These are phyloP conservation scores for Oconnorella tubifera DNA, from an alignment of 2,888 invertebrate species.

Conservation along the genomic window DNA sequence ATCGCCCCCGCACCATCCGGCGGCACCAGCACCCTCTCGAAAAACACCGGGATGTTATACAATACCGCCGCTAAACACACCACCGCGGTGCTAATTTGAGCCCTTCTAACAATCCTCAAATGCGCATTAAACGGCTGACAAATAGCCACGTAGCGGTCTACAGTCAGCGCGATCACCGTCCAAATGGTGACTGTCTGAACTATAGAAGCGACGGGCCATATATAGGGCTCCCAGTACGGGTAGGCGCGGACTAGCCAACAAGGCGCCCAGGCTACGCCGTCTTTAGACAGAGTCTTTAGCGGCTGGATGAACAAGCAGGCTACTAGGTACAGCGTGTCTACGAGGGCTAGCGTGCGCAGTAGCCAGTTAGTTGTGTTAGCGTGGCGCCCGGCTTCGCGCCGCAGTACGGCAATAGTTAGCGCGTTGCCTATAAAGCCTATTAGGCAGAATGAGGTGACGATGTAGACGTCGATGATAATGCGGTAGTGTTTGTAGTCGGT, in stretches of 20 bases:
- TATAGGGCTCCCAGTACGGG: slow-evolving; percentile 24
- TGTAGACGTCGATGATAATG: slow-evolving; percentile 25
- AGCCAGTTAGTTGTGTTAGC: slow-evolving; percentile 34
- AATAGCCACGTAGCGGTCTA: slow-evolving; percentile 37
- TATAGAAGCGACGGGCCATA: slow-evolving; percentile 35
- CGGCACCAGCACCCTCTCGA: slow-evolving; percentile 31
- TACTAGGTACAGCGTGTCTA: slow-evolving; percentile 34
- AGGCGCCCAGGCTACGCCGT: slow-evolving; percentile 25
- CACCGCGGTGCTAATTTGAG: slow-evolving; percentile 26
- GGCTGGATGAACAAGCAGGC: slow-evolving; percentile 36
- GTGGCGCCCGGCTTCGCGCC: slow-evolving; percentile 31
- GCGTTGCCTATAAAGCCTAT: slow-evolving; percentile 28
- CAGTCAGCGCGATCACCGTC: slow-evolving; percentile 36
- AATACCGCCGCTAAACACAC: slow-evolving; percentile 29
- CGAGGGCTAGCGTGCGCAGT: slow-evolving; percentile 34
- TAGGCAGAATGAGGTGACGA: slow-evolving; percentile 13
- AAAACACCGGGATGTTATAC: slow-evolving; percentile 37
- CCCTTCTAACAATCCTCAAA: slow-evolving; percentile 30
- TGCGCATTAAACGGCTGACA: slow-evolving; percentile 33
- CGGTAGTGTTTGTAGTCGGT: slow-evolving; percentile 4
- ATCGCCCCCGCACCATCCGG: no score
- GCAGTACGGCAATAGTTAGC: slow-evolving; percentile 30
- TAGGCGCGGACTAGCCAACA: slow-evolving; percentile 2
- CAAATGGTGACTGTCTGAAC: slow-evolving; percentile 36
- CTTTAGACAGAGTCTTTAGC: slow-evolving; percentile 25